phyloP scores from a whole-genome alignment of 2,797 vertebrate genomes.

The Lacerta bilineata region DNA sequence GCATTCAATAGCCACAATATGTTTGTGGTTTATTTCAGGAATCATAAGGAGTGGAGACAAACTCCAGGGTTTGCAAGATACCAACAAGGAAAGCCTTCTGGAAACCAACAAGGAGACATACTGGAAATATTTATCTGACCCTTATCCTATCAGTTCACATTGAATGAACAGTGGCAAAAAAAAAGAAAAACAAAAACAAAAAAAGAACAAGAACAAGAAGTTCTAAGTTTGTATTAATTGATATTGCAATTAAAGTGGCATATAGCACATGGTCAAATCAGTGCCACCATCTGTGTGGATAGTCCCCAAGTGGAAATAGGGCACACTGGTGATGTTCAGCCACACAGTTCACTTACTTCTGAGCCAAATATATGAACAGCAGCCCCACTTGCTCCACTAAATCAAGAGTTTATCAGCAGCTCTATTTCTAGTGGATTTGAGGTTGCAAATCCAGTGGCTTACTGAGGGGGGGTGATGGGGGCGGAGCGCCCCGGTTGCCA shows the following conservation, averaged over 20 bases:
- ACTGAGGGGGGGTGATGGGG: too few relatives aligned
- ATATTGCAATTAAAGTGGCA: slow-evolving; percentile 62
- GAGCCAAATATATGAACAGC: slow-evolving; percentile 44
- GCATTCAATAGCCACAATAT: background rate
- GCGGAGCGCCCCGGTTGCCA: too few relatives aligned
- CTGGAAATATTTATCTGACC: background rate
- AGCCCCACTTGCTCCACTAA: background rate
- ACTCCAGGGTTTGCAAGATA: too few relatives aligned
- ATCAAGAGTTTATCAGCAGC: background rate
- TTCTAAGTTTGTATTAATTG: slow-evolving; percentile 46
- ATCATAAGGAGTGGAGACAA: background rate
- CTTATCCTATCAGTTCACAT: too few relatives aligned
- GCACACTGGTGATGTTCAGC: slow-evolving; percentile 30
- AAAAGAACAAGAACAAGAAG: background rate
- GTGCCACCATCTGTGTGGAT: slow-evolving; percentile 62
- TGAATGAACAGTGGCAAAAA: background rate
- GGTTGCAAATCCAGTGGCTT: background rate
- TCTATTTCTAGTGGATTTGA: background rate
- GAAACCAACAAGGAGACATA: background rate
- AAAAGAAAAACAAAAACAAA: background rate
- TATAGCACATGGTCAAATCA: slow-evolving; percentile 63
- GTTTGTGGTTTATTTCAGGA: background rate
- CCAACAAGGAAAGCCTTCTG: background rate
- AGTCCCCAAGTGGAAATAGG: slow-evolving; percentile 45
- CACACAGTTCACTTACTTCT: slow-evolving; percentile 16